Percentiles rank a stretch among this genome's conserved stretches.
Evolutionary conservation across 2,113 vertebrate genomes (phyloP).

Genomic region (Syngnathoides biaculeatus): DNA sequence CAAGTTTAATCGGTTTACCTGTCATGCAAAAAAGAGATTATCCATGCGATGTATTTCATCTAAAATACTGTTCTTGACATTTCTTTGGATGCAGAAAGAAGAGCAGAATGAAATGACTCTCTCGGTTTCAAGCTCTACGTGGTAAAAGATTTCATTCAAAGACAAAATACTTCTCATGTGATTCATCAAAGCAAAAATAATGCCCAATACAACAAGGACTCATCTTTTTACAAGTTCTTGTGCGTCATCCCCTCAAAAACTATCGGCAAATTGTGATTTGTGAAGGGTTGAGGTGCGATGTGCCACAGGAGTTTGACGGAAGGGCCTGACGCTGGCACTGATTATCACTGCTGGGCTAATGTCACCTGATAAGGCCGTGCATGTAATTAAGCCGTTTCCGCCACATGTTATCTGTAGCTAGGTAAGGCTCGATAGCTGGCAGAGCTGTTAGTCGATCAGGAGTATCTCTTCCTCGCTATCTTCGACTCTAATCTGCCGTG

Average conservation of each 20-base stretch:
- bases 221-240: neutral
- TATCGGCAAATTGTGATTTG: conserved; percentile 64
- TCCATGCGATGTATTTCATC: conserved; percentile 14
- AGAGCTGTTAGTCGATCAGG: conserved; percentile 46
- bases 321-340: conserved; percentile 46
- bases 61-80: neutral
- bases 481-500: conserved; percentile 15
- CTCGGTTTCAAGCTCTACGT: neutral
- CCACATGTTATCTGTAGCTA: conserved; percentile 56
- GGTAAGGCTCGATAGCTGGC: conserved; percentile 48
- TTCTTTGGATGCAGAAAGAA: neutral
- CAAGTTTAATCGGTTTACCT: conserved; percentile 31
- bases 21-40: conserved; percentile 36
- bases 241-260: conserved; percentile 51
- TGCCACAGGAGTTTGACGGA: conserved; percentile 51
- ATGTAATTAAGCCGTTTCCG: conserved; percentile 72
- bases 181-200: neutral
- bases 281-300: conserved; percentile 55
- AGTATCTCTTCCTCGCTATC: conserved; percentile 15
- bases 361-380: conserved; percentile 64
- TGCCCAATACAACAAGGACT: neutral
- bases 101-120: neutral
- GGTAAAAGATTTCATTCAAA: neutral
- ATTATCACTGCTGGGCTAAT: conserved; percentile 67
- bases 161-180: neutral